Base-by-base conservation (phyloP, 2,113 vertebrate species). In the Labeo rohita region DNA sequence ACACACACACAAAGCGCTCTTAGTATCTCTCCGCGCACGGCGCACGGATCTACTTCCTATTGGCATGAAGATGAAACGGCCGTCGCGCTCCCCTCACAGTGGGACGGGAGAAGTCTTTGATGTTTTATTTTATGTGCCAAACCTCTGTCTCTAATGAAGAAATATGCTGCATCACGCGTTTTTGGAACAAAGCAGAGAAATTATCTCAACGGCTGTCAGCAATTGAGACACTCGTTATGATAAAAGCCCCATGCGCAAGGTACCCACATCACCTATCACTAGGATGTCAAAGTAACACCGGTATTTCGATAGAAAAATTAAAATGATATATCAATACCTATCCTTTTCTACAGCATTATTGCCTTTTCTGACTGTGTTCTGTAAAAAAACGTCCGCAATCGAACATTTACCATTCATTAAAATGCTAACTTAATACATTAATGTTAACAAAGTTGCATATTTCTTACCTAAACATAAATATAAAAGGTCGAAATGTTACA, bases 1-100 rank as follows among this genome's bases (percentile, higher is more conserved):
- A 50, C 76, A 89, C 59, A 21, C 90, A 52, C 90, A 43, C 91
- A 47, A 84, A 34, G 84, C 75, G 82, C 79, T 28, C 18, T 10
- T 18, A 16, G 90, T 94, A 95, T 95, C 93, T 89, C 80, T 95
- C 94, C 95, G 94, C 92, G 84, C 80, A 80, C 82, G 86, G 91
- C 65, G 92, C 86, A 95, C 94, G 95, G 96, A 95, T 95, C 96
- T 96, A 93, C 93, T 96, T 96, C 90, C 90, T 84, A 75, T 78
- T 87, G 91, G 90, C 89, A 90, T 23, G 85, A 79, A 86, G 86
- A 77, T 85, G 52, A 75, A 89, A 90, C 85, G 3, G 39, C 83
- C 54, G 21, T 87, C 11, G 83, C 73, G 80, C 73, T 74, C 66
- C 39, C 56, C 6, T 68, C 82, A 56, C 66, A 59, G 68, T 73